phyloP scores from a whole-genome alignment of 1,140 invertebrate species.

The Drosophila pseudoananassae region DNA sequence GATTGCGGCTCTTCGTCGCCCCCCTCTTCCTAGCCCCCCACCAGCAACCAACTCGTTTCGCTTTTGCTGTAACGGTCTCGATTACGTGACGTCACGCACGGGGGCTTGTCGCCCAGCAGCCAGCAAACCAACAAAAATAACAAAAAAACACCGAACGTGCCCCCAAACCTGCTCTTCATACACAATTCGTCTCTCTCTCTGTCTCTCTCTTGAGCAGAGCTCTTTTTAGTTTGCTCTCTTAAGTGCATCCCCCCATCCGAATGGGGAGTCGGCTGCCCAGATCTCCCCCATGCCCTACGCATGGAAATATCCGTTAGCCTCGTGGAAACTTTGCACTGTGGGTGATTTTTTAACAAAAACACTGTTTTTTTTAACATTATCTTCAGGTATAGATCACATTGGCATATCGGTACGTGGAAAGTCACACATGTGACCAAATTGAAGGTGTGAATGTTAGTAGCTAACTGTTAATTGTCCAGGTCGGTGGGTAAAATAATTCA shows the following conservation, averaged over 20 bases:
- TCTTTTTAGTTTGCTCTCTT: slow-evolving; percentile 20
- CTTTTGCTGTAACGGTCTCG: slow-evolving; percentile 57
- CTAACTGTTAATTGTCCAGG: slow-evolving; percentile 45
- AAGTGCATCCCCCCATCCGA: slow-evolving; percentile 34
- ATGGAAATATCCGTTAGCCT: slow-evolving; percentile 5
- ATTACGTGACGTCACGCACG: slow-evolving; percentile 78
- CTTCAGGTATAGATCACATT: slow-evolving; percentile 30
- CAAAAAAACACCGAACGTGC: slow-evolving; percentile 56
- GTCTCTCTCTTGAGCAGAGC: slow-evolving; percentile 7
- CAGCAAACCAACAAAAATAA: slow-evolving; percentile 32
- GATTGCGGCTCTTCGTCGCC: neutral
- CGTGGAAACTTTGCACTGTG: slow-evolving; percentile 28
- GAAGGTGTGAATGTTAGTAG: slow-evolving; percentile 61
- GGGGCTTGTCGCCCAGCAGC: slow-evolving; percentile 64
- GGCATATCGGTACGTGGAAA: slow-evolving; percentile 48
- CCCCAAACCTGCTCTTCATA: slow-evolving; percentile 62
- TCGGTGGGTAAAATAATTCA: slow-evolving; percentile 34
- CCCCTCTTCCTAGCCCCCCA: neutral
- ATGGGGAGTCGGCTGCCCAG: neutral
- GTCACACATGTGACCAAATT: slow-evolving; percentile 63
- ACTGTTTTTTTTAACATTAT: slow-evolving; percentile 9
- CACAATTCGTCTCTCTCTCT: slow-evolving; percentile 18
- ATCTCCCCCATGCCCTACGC: slow-evolving; percentile 4
- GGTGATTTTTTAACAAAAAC: slow-evolving; percentile 11
- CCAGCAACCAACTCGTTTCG: slow-evolving; percentile 47